Evolutionary conservation across 2,797 vertebrate genomes (phyloP), one percentile per base, ranked within the genome.

Genomic region (Gymnocypris eckloni): DNA sequence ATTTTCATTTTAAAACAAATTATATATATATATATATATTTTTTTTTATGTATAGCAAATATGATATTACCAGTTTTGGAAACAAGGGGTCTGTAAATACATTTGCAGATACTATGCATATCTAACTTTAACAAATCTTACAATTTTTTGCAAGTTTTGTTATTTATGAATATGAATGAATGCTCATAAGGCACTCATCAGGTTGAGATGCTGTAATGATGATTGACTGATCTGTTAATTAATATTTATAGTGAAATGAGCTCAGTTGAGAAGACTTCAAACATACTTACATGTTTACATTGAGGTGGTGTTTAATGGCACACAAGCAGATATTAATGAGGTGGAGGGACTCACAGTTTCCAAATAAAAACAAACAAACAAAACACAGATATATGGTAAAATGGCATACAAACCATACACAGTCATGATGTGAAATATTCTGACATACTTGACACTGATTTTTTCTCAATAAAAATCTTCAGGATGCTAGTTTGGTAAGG

Each of bases 201-300:
- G 56, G n/a, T 64, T 7, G 69, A 54, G 61, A 59, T 18, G 18
- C 15, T 79, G 79, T 71, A 71, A 79, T 71, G 73, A 76, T 39
- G 52, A 20, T 43, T 48, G 54, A 39, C 25, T 66, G 16, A 33
- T 66, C 5, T 3, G 39, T 61, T 54, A 28, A 76, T 66, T 76
- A 4, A 77, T 64, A 54, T 41, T 50, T 25, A 41, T 50, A 64
- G 45, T 66, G 71, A 59, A 79, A 82, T 86, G 61, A 81, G 50
- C 64, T 72, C 33, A 82, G 90, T 87, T 91, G 91, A 90, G 91
- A 92, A 88, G 92, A 93, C 92, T 93, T 94, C 90, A 88, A 94
- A 92, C 84, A 91, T 96, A 96, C 95, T 96, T 96, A 96, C 95
- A 50, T 86, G 93, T 94, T 93, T 93, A 92, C 93, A 94, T 94